Conservation (phyloP, 2,888 invertebrate genomes). For the Bellardia bayeri region DNA sequence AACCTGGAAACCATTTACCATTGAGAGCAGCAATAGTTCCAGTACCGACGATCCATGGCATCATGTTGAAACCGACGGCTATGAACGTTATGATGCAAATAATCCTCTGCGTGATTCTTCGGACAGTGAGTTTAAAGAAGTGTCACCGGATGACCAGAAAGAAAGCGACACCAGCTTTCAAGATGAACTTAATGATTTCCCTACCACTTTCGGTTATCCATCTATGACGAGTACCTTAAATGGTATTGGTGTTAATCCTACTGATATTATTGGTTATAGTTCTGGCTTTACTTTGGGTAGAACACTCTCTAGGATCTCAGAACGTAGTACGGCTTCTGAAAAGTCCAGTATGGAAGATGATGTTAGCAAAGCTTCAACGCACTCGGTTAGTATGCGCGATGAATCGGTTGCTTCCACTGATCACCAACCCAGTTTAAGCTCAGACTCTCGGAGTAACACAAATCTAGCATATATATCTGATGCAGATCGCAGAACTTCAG, state of each 20-base stretch:
- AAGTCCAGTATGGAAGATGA: constrained; percentile 94
- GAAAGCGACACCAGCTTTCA: constrained; percentile 88
- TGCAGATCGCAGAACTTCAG: constrained; percentile 91
- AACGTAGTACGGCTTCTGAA: constrained; percentile 94
- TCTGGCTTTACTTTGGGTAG: constrained; percentile 90
- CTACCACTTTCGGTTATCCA: constrained; percentile 90
- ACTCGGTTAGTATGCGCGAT: constrained; percentile 93
- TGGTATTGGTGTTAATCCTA: constrained; percentile 86
- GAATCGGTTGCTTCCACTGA: constrained; percentile 93
- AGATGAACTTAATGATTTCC: constrained; percentile 91
- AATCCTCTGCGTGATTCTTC: constrained; percentile 82
- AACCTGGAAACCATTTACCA: constrained; percentile 92
- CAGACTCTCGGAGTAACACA: constrained; percentile 91
- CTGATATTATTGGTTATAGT: constrained; percentile 90
- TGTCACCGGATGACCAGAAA: constrained; percentile 86
- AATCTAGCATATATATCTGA: constrained; percentile 91
- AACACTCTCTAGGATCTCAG: constrained; percentile 93
- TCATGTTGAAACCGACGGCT: constrained; percentile 89
- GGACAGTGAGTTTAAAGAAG: constrained; percentile 84
- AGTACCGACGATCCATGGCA: constrained; percentile 94
- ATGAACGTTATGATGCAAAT: constrained; percentile 85
- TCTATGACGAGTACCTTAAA: constrained; percentile 85
- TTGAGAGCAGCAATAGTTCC: constrained; percentile 94
- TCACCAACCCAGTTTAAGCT: constrained; percentile 93
- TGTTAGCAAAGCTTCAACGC: constrained; percentile 93